Base-by-base conservation (phyloP, 2,797 vertebrate species). In the Alca torda region DNA sequence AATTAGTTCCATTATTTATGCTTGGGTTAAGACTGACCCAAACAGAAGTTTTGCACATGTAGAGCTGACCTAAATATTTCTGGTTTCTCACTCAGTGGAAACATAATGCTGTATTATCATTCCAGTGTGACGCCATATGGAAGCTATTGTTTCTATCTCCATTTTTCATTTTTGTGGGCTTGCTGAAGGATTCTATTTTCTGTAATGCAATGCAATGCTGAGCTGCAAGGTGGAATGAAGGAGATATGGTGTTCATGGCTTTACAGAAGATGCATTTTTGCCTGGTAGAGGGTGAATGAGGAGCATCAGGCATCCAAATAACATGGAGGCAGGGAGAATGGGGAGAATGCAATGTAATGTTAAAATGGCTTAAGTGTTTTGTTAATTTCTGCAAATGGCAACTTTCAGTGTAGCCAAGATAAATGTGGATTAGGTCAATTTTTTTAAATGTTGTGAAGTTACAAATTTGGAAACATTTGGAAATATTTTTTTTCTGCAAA, bases 361-460 rank as follows among this genome's bases (percentile, higher is more conserved):
- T 75, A 39, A 39, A 82, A 33, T 16, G 2, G 21, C 30, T 6
- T 10, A 37, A 17, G 3, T 4, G 2, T 70, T 81, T 41, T 84
- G 3, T 46, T 75, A 15, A 64, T 67, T 78, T 82, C 23, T 91
- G 13, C 2, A 84, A 60, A 35, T 9, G 10, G 8, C 13, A 39
- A 0, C 17, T 79, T 70, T 26, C 17, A 33, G 4, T 37, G 2
- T 4, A 10, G 11, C 0, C 0, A 13, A 48, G 18, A 59, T 23
- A 39, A 76, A 30, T 14, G 24, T 26, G 23, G 8, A 14, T n/a
- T 21, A 48, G 2, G 10, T 51, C 13, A 5, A 43, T 30, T 60
- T 43, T 65, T 46, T 17, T 1, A 59, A 68, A 18, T 15, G 18
- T 43, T 33, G 5, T 7, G 7, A 67, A 11, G 4, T 51, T 63